Conservation (phyloP, 2,113 vertebrate species). For the Collichthys lucidus region DNA sequence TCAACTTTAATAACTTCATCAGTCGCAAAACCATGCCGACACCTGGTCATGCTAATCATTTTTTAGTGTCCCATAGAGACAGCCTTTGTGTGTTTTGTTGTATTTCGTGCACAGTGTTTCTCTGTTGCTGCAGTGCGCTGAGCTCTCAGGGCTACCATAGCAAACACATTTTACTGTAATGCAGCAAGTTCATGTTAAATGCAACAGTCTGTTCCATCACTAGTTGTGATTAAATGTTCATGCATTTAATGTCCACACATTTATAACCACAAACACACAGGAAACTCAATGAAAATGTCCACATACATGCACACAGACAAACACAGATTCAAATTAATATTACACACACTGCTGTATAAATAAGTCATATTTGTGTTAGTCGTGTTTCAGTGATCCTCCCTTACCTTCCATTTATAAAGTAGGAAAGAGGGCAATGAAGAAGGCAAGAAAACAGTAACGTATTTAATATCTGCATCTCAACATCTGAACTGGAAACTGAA, state of each 20-base stretch:
- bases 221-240: neutral
- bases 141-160: neutral
- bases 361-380: slow-evolving; percentile 17
- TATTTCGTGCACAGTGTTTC: no score
- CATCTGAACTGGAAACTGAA: slow-evolving; percentile 41
- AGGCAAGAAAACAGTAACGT: slow-evolving; percentile 64
- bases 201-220: neutral
- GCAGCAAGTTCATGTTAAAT: neutral
- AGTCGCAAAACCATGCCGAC: no score
- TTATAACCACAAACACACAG: slow-evolving; percentile 6
- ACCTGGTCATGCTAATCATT: no score
- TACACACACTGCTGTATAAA: slow-evolving; percentile 6
- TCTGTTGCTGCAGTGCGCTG: neutral
- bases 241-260: slow-evolving; percentile 5
- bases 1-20: no score
- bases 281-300: slow-evolving; percentile 1
- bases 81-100: no score
- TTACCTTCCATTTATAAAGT: slow-evolving; percentile 83
- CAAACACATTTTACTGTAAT: neutral
- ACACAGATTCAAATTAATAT: slow-evolving; percentile 21
- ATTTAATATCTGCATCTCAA: slow-evolving; percentile 67
- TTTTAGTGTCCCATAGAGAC: no score
- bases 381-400: slow-evolving; percentile 59
- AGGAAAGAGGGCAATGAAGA: slow-evolving; percentile 73
- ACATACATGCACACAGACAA: slow-evolving; percentile 32